Percentiles rank a stretch among this genome's conserved stretches.
phyloP scores from a whole-genome alignment of 2,113 vertebrate genomes.

The Caranx melampygus region DNA sequence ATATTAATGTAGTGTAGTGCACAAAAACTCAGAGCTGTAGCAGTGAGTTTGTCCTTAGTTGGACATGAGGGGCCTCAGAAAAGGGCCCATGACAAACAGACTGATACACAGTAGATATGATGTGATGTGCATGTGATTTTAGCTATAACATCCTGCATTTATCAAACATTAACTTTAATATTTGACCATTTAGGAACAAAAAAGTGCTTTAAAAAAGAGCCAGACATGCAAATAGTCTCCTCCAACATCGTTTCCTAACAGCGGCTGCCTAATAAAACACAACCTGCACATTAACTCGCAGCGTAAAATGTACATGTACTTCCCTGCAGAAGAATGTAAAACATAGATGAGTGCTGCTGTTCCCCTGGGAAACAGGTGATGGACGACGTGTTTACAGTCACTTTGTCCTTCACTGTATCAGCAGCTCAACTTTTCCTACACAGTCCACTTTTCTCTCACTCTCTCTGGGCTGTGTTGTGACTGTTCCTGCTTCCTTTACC shows the following conservation, averaged over 20 bases:
- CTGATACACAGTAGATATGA: not conserved
- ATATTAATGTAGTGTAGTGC: too few species aligned
- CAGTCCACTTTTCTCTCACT: not conserved
- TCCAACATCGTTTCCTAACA: not conserved
- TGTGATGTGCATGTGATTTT: not conserved
- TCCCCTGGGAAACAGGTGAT: not conserved
- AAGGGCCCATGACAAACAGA: not conserved
- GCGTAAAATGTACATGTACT: not conserved
- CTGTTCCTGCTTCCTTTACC: conserved; percentile 18
- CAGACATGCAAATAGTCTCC: not conserved
- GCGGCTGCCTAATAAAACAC: not conserved
- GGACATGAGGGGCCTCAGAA: too few species aligned
- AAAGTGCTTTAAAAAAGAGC: too few species aligned
- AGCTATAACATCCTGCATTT: not conserved
- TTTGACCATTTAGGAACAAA: not conserved
- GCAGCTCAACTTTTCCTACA: not conserved
- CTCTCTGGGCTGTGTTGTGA: not conserved
- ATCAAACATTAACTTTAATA: not conserved
- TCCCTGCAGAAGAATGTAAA: not conserved
- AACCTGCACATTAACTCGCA: not conserved
- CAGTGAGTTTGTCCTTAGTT: too few species aligned
- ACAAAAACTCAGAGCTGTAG: too few species aligned
- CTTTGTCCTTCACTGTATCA: conserved; percentile 29
- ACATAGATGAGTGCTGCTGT: not conserved
- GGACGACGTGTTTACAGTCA: not conserved